Evolutionary conservation across 2,797 vertebrate species (phyloP), one percentile per base, ranked within the genome.

Genomic region (Xenops minutus): DNA sequence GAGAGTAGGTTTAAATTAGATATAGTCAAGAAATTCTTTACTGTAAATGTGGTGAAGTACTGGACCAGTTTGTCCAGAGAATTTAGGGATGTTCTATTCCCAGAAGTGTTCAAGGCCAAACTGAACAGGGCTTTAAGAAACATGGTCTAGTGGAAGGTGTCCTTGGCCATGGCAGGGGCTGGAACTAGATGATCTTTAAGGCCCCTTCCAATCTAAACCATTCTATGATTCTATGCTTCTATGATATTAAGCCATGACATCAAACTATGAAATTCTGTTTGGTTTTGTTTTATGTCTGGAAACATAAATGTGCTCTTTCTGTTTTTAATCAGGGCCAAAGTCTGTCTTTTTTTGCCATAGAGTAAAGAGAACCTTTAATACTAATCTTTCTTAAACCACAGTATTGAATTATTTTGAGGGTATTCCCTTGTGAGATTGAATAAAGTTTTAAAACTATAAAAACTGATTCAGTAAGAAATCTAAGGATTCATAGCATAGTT

Each of bases 361-460:
- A 22, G 0, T 4, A 23, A 55, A 80, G 23, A 59, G 1, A 10
- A 79, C 13, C 27, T 79, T 83, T 71, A 86, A 61, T 7, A 9
- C 30, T 86, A 87, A 85, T 29, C 13, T 71, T 86, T 74, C 63
- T 75, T 48, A 68, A 37, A 88, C 8, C 9, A 22, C 15, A 62
- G 12, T 36, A 24, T 46, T 85, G 18, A 78, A 84, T 72, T 84
- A 0, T 64, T 89, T 79, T 88, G 56, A 82, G 34, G 24, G 5
- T 26, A 69, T 89, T 91, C n/a, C 20, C 4, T 86, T 54, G 12
- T 82, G 44, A 72, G n/a, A 82, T 8, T 73, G 20, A 69, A 75
- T 49, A 66, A 76, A 78, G 22, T 46, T 89, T 85, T 89, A 51
- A 79, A 93, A 44, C 6, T 44, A 34, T 46, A 80, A 85, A 83